Evolutionary conservation across 2,888 invertebrate genomes (phyloP), one percentile per base, ranked within the genome.

Genomic region (Andrena bicolor): DNA sequence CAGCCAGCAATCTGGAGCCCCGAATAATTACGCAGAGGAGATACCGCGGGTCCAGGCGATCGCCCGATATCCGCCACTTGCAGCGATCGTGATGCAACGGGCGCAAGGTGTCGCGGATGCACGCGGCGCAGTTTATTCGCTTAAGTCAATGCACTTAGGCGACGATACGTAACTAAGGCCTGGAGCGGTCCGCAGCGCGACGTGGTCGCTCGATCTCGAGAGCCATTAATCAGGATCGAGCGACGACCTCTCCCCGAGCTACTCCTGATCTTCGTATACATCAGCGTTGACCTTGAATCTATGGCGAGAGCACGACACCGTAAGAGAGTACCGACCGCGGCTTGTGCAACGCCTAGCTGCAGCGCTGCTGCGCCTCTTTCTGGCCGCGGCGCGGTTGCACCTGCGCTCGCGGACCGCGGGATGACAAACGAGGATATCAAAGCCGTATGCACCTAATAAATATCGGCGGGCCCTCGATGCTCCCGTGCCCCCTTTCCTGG

Each of bases 141-240:
- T 35, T 48, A 72, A 80, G 87, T 87, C 85, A 78, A 85, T 71
- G 86, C 63, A 79, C 81, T 72, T 81, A 65, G 68, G 35, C 76
- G 74, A 64, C 66, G 73, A 80, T 65, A 76, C 73, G 74, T 80
- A 80, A 83, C 66, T 26, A 64, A 76, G 68, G 73, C 70, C 63
- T 49, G 30, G 60, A 72, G 75, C 49, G 41, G 65, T 64, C 51
- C 35, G 56, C 63, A 30, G 69, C 75, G 73, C 58, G 77, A 73
- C 70, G 74, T 53, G 66, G 77, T 56, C 56, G 53, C 79, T 84
- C 79, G 84, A 86, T 88, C 86, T 76, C 74, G 73, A 77, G 48
- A 72, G 83, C 80, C 85, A 88, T 88, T 88, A 88, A 88, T 88
- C 88, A 88, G 82, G 82, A 86, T 88, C 86, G 88, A 88, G 80